Conservation (phyloP, 2,888 invertebrate species). For the Lomographa bimaculata region DNA sequence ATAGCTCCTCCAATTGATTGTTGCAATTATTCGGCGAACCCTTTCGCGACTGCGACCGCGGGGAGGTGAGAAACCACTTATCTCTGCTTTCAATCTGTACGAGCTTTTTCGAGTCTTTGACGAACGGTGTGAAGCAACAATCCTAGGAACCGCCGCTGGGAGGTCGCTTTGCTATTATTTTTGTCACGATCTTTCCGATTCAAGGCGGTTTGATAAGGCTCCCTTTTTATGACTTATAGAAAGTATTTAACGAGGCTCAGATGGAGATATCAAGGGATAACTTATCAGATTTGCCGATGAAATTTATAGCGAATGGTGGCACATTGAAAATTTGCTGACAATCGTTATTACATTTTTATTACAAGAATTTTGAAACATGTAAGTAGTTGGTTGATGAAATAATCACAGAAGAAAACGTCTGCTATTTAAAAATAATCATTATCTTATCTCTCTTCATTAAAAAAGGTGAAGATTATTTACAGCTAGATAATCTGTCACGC, state of each 20-base stretch:
- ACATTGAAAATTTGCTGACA: no score
- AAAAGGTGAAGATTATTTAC: no score
- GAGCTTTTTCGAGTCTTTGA: slow-evolving; percentile 63
- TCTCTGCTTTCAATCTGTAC: slow-evolving; percentile 67
- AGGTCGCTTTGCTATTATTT: slow-evolving; percentile 71
- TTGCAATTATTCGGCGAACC: slow-evolving; percentile 82
- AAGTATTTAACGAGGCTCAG: slow-evolving; percentile 54
- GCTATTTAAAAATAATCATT: no score
- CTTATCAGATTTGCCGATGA: slow-evolving; percentile 32
- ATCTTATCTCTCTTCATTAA: no score
- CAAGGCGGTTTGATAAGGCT: slow-evolving; percentile 55
- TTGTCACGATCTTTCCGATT: slow-evolving; percentile 63
- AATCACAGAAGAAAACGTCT: no score
- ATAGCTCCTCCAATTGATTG: slow-evolving; percentile 81
- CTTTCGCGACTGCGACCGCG: slow-evolving; percentile 74
- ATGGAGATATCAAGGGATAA: slow-evolving; percentile 43
- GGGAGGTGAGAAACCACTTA: slow-evolving; percentile 81
- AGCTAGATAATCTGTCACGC: no score
- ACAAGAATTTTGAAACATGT: no score
- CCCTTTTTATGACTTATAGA: slow-evolving; percentile 51
- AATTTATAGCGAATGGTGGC: slow-evolving; percentile 40
- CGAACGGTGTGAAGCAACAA: slow-evolving; percentile 74
- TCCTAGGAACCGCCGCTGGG: slow-evolving; percentile 47
- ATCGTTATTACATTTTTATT: no score
- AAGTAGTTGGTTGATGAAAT: no score